Conservation (phyloP, 1,140 invertebrate species). For the Nephila pilipes region DNA sequence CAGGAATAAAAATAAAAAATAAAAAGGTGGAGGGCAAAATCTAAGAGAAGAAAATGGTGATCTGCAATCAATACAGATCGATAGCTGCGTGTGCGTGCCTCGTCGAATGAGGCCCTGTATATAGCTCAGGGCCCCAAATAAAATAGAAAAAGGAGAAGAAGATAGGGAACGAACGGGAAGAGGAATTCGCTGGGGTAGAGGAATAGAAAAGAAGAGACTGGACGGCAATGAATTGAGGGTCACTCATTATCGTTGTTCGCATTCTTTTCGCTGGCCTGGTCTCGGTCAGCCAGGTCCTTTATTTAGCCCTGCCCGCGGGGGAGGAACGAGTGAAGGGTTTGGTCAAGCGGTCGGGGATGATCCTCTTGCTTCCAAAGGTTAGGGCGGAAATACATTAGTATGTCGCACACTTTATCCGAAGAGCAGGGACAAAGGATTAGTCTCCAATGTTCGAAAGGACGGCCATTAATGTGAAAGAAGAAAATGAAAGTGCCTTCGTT, state of each 20-base stretch:
- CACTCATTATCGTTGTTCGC: slow-evolving; percentile 70
- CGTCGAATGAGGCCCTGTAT: slow-evolving; percentile 26
- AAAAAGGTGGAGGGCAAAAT: background rate
- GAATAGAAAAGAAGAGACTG: slow-evolving; percentile 2
- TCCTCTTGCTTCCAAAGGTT: background rate
- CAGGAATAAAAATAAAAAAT: background rate
- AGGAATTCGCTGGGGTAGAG: slow-evolving; percentile 29
- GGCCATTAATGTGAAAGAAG: background rate
- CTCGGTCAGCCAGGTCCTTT: slow-evolving; percentile 34
- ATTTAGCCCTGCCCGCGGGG: slow-evolving; percentile 3
- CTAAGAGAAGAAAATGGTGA: slow-evolving; percentile 58
- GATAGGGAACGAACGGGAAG: background rate
- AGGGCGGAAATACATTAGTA: slow-evolving; percentile 4
- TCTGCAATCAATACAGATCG: slow-evolving; percentile 74
- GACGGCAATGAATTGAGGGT: slow-evolving; percentile 69
- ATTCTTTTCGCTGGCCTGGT: slow-evolving; percentile 60
- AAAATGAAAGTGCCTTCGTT: slow-evolving; percentile 14
- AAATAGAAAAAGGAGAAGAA: slow-evolving; percentile 48
- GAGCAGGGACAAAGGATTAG: slow-evolving; percentile 25
- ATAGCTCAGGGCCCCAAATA: slow-evolving; percentile 56
- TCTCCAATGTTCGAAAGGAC: background rate
- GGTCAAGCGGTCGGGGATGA: slow-evolving; percentile 60
- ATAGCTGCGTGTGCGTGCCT: slow-evolving; percentile 28
- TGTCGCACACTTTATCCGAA: slow-evolving; percentile 8
- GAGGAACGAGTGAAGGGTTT: slow-evolving; percentile 15